These are phyloP conservation scores for Salminus brasiliensis DNA, from an alignment of 2,113 vertebrate genomes.

Conservation along the genomic window DNA sequence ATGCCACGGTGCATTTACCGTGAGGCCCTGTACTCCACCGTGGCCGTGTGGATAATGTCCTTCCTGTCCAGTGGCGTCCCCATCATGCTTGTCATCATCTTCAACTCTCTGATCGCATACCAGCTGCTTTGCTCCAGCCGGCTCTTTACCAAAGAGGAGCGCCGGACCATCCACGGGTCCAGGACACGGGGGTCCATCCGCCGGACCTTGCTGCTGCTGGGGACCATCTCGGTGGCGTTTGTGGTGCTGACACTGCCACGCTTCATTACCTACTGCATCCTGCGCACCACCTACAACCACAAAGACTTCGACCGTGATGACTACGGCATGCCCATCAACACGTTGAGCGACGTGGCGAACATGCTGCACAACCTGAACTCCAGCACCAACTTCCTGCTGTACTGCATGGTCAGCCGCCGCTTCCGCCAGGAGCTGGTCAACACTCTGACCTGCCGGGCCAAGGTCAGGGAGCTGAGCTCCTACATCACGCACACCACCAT, in stretches of 20 bases:
- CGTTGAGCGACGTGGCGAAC: constrained; percentile 73
- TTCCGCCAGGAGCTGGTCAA: constrained; percentile 71
- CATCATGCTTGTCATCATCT: constrained; percentile 74
- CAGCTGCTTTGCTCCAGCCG: constrained; percentile 64
- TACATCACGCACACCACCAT: constrained; percentile 65
- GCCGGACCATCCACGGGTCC: constrained; percentile 59
- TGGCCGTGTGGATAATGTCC: constrained; percentile 75
- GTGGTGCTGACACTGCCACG: constrained; percentile 76
- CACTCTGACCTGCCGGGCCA: constrained; percentile 54
- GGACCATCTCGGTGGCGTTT: constrained; percentile 70
- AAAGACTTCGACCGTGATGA: constrained; percentile 70
- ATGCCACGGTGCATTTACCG: constrained; percentile 69
- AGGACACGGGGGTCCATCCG: constrained; percentile 61
- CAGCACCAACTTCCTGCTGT: constrained; percentile 79
- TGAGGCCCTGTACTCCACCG: constrained; percentile 63
- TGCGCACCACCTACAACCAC: constrained; percentile 74
- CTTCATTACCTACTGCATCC: constrained; percentile 79
- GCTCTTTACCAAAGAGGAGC: constrained; percentile 76
- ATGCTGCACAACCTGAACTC: constrained; percentile 82
- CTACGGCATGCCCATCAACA: constrained; percentile 74
- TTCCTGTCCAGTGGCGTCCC: constrained; percentile 75
- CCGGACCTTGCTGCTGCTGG: constrained; percentile 72
- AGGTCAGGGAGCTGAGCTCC: constrained; percentile 49
- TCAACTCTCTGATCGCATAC: constrained; percentile 74
- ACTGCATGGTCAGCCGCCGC: constrained; percentile 74